Percentiles rank a stretch among this genome's conserved stretches.
These are phyloP conservation scores for Oryzaephilus surinamensis DNA, from an alignment of 1,140 invertebrate species.

Conservation along the genomic window DNA sequence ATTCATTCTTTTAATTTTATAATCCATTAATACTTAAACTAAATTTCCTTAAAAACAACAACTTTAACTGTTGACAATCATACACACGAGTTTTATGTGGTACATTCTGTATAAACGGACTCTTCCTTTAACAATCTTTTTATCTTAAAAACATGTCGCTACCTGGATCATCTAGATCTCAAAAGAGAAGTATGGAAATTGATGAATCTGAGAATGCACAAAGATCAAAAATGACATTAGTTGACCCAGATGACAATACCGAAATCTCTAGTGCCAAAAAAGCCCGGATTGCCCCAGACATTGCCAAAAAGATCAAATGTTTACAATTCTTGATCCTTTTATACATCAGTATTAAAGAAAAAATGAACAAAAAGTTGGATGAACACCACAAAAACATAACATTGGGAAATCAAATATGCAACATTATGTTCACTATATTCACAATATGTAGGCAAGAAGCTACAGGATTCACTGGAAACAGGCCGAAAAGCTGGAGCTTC, in stretches of 20 bases:
- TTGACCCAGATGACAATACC: background rate
- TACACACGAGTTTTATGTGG: too few relatives aligned
- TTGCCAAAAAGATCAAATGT: background rate
- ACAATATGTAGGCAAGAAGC: background rate
- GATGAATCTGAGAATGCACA: background rate
- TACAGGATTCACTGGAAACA: background rate
- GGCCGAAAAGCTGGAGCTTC: background rate
- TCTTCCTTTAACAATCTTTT: too few relatives aligned
- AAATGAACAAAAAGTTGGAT: background rate
- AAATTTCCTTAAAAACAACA: too few relatives aligned
- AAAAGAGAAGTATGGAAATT: too few relatives aligned
- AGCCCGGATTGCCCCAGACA: background rate
- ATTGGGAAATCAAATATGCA: background rate
- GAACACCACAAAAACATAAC: background rate
- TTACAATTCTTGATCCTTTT: background rate
- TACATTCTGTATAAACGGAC: too few relatives aligned
- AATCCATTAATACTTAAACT: too few relatives aligned
- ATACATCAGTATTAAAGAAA: background rate
- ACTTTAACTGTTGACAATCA: too few relatives aligned
- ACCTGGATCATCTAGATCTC: too few relatives aligned
- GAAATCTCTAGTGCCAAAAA: background rate
- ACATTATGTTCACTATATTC: background rate
- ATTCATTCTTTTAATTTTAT: too few relatives aligned
- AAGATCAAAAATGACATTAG: background rate
- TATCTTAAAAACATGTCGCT: too few relatives aligned